Evolutionary conservation across 2,113 vertebrate species (phyloP).

Genomic region (Pygoscelis antarcticus): DNA sequence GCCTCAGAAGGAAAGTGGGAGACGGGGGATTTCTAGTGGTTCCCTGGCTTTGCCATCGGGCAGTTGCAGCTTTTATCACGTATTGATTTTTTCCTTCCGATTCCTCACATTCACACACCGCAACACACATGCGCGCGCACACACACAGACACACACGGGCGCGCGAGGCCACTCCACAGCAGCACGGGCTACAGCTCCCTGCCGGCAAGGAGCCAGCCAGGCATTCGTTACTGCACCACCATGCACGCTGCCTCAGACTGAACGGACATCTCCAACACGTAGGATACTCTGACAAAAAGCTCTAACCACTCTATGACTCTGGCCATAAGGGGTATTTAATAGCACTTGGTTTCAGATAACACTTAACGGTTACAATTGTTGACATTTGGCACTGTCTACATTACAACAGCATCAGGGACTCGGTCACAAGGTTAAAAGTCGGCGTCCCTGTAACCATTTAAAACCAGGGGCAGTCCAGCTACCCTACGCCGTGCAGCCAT

Average conservation of each 20-base stretch:
- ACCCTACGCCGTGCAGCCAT: fast-evolving
- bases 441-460: neutral
- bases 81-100: neutral
- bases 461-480: neutral
- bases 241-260: neutral
- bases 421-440: neutral
- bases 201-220: neutral
- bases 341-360: neutral
- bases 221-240: neutral
- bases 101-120: neutral
- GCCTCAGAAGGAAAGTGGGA: neutral
- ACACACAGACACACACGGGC: too few species aligned
- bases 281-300: neutral
- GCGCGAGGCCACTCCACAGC: neutral
- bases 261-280: fast-evolving
- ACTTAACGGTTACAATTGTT: neutral
- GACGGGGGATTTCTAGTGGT: neutral
- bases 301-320: neutral
- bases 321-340: slow-evolving; percentile 4
- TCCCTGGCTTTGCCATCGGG: neutral
- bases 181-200: neutral
- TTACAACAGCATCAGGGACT: neutral
- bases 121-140: neutral
- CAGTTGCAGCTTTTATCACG: neutral
- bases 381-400: neutral